Conservation (phyloP, 2,113 vertebrate species). For the Macrotus californicus region DNA sequence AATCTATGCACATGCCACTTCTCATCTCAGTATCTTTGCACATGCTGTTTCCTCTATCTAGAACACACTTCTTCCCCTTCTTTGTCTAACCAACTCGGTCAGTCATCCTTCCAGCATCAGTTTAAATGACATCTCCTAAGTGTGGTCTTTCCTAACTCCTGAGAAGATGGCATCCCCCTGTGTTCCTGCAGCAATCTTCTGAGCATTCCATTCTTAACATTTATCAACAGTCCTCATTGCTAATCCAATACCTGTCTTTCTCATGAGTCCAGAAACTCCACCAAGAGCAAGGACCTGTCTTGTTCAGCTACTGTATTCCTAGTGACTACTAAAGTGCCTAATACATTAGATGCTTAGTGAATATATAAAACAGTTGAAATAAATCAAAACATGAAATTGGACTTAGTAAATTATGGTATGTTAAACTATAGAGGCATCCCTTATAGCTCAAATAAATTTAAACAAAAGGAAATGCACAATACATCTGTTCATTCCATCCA, state of each 20-base stretch:
- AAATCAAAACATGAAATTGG: background rate
- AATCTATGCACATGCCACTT: background rate
- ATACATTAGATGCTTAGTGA: background rate
- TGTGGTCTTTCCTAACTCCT: background rate
- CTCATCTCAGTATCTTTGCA: background rate
- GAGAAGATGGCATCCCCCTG: background rate
- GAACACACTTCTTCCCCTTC: background rate
- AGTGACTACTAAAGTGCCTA: background rate
- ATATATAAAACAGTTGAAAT: background rate
- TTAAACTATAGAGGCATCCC: background rate
- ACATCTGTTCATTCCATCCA: background rate
- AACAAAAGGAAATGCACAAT: background rate
- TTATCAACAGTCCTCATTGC: background rate
- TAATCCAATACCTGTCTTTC: background rate
- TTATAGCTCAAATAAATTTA: background rate
- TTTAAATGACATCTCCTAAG: background rate
- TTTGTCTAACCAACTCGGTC: background rate
- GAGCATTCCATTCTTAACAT: background rate
- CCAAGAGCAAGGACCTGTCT: background rate
- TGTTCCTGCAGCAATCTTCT: background rate
- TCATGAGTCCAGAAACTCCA: background rate
- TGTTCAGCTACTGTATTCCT: background rate
- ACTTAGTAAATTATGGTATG: background rate
- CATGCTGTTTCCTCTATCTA: background rate
- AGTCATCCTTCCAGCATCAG: background rate